phyloP scores from a whole-genome alignment of 2,797 vertebrate genomes.

The Parambassis ranga region DNA sequence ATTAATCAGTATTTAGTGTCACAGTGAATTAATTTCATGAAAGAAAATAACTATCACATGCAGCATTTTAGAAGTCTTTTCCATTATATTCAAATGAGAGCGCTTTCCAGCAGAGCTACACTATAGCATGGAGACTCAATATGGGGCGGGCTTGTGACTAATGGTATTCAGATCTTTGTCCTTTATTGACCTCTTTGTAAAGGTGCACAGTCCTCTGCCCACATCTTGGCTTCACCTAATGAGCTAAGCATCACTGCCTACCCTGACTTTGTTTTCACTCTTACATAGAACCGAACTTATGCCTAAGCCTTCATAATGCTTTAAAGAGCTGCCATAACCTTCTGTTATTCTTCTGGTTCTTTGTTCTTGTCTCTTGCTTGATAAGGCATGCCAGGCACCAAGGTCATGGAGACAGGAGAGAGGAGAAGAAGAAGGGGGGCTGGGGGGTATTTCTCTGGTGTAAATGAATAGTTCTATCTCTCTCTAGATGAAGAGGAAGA shows the following conservation, averaged over 20 bases:
- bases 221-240: constrained; percentile 66
- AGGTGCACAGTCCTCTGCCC: constrained; percentile 57
- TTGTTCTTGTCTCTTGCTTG: constrained; percentile 79
- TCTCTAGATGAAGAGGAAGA: constrained; percentile 76
- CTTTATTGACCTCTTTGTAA: constrained; percentile 70
- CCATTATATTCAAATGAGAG: constrained; percentile 5
- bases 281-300: constrained; percentile 69
- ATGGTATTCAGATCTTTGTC: constrained; percentile 69
- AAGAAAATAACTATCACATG: constrained; percentile 25
- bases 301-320: constrained; percentile 69
- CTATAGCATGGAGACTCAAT: constrained; percentile 24
- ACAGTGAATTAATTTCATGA: constrained; percentile 27
- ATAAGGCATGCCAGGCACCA: constrained; percentile 78
- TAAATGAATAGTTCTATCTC: constrained; percentile 74
- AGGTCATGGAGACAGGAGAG: constrained; percentile 74
- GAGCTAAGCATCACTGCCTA: constrained; percentile 56
- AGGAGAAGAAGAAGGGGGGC: constrained; percentile 31
- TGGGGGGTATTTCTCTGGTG: constrained; percentile 67
- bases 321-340: constrained; percentile 79
- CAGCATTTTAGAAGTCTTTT: background rate
- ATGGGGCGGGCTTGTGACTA: constrained; percentile 43
- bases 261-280: constrained; percentile 69
- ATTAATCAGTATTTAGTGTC: constrained; percentile 75
- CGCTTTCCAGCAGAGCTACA: constrained; percentile 14
- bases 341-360: constrained; percentile 76